Percentiles rank a stretch among this genome's conserved stretches.
phyloP scores from a whole-genome alignment of 1,140 invertebrate species.

The Drosophila subobscura region DNA sequence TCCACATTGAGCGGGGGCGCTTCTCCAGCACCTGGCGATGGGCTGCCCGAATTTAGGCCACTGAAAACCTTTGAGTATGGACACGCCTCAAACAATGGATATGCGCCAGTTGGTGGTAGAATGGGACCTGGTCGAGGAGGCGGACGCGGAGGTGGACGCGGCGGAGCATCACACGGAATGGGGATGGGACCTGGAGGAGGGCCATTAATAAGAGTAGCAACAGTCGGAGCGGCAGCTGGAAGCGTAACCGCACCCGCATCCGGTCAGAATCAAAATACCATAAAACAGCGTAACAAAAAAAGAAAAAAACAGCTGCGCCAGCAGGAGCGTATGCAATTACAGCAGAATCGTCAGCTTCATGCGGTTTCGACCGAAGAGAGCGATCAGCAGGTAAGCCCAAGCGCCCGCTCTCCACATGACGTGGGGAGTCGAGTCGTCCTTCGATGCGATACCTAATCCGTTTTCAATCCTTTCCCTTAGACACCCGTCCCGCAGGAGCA shows the following conservation, averaged over 20 bases:
- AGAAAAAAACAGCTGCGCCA: slow-evolving; percentile 35
- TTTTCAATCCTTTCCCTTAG: no score
- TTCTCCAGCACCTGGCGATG: neutral
- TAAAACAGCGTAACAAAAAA: slow-evolving; percentile 51
- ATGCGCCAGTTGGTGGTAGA: neutral
- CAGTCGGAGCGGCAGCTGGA: neutral
- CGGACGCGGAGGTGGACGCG: neutral
- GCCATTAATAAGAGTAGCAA: neutral
- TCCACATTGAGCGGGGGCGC: neutral
- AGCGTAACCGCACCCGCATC: neutral
- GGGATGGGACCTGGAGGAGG: slow-evolving; percentile 7
- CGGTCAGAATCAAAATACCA: neutral
- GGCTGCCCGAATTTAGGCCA: slow-evolving; percentile 73
- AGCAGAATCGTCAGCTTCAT: slow-evolving; percentile 34
- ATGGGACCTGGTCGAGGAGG: slow-evolving; percentile 7
- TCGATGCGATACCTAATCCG: no score
- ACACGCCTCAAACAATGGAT: slow-evolving; percentile 83
- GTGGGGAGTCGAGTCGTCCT: no score
- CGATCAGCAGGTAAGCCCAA: neutral
- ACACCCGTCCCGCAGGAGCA: neutral
- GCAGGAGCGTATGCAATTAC: slow-evolving; percentile 25
- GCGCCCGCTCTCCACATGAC: no score
- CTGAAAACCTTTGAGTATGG: slow-evolving; percentile 87
- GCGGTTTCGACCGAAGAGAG: neutral
- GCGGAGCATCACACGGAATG: slow-evolving; percentile 14